A percentile compares a stretch with the other conserved stretches of the same genome.
phyloP scores from a whole-genome alignment of 1,140 invertebrate species.

The Meloidogyne exigua region DNA sequence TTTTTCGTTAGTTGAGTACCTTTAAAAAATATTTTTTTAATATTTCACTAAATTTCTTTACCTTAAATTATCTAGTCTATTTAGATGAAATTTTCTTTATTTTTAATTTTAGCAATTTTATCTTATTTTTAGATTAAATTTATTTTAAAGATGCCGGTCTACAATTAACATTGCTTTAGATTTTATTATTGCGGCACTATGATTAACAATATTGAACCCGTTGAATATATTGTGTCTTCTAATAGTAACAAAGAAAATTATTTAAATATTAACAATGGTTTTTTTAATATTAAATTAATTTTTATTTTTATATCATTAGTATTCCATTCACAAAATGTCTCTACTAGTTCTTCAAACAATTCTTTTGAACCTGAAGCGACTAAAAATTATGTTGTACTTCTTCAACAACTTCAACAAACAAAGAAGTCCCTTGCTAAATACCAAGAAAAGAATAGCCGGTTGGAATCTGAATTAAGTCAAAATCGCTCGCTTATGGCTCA shows the following conservation, averaged over 20 bases:
- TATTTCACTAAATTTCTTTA: no score
- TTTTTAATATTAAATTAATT: background rate
- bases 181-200: background rate
- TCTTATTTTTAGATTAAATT: no score
- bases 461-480: background rate
- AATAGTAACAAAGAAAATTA: background rate
- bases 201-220: background rate
- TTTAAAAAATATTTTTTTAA: no score
- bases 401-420: background rate
- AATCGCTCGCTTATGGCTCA: background rate
- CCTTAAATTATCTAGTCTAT: no score
- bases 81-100: no score
- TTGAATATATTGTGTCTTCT: background rate
- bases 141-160: no score
- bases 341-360: background rate
- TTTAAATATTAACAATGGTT: background rate
- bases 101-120: no score
- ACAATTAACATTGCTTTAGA: slow-evolving; percentile 1
- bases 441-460: background rate
- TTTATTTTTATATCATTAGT: background rate
- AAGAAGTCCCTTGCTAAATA: background rate
- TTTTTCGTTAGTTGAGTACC: no score
- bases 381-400: background rate
- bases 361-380: background rate
- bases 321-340: background rate